A percentile compares a stretch with the other conserved stretches of the same genome.
phyloP scores from a whole-genome alignment of 2,888 invertebrate genomes.

The Athalia circularis region DNA sequence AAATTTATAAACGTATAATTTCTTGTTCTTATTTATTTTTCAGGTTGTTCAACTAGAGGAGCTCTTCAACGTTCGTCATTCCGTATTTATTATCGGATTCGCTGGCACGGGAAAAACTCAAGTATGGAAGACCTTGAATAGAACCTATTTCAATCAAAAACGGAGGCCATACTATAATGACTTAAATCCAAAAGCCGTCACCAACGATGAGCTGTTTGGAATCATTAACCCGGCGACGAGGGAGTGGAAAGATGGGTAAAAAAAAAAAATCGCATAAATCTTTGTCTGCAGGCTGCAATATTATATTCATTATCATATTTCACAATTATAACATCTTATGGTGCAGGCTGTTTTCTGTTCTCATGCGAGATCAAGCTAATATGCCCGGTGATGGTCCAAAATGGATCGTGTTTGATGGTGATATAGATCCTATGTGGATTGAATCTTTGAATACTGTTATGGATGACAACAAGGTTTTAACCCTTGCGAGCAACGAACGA shows the following conservation, averaged over 20 bases:
- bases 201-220: constrained; percentile 96
- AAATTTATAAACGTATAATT: neutral
- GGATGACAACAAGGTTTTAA: constrained; percentile 97
- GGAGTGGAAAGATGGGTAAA: constrained; percentile 90
- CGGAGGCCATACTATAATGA: constrained; percentile 90
- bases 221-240: constrained; percentile 94
- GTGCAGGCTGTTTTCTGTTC: constrained; percentile 90
- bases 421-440: constrained; percentile 99
- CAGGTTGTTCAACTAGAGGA: constrained; percentile 95
- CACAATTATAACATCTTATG: neutral
- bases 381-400: constrained; percentile 90
- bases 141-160: constrained; percentile 89
- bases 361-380: constrained; percentile 96
- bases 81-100: constrained; percentile 90
- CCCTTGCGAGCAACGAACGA: constrained; percentile 95
- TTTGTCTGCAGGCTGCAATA: constrained; percentile 38
- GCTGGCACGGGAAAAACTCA: constrained; percentile 95
- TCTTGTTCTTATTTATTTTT: constrained; percentile 47
- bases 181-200: constrained; percentile 96
- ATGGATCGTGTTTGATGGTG: constrained; percentile 97
- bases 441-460: constrained; percentile 97
- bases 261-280: constrained; percentile 30
- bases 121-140: constrained; percentile 93
- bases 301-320: constrained; percentile 1
- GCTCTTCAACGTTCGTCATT: constrained; percentile 94